Evolutionary conservation across 1,140 invertebrate genomes (phyloP), one percentile per base, ranked within the genome.

Genomic region (Pseudomyrmex pallidus): DNA sequence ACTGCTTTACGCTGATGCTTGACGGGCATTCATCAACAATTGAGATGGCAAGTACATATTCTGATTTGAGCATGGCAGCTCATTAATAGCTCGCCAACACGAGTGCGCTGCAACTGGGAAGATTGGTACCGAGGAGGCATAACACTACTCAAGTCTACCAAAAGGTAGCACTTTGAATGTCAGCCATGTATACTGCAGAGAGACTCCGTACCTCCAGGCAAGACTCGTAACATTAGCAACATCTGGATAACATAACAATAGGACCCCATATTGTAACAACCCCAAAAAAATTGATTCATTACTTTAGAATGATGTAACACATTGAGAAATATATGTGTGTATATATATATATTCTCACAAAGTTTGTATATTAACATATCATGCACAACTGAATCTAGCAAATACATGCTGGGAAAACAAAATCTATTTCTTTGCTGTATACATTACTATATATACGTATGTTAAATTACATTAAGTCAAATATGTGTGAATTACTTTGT

Each of bases 71-170:
- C 92, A 93, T 93, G 84, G 89, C 91, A 93, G 89, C 90, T 94
- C 90, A 87, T 88, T 91, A 93, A 93, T 90, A 87, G 90, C 89
- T 93, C 90, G 91, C 91, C 89, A 89, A 92, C 91, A 91, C 85
- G 91, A 92, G 92, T 89, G 83, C 87, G 90, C 87, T 91, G 91
- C 86, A 80, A 92, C 92, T 92, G 90, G 82, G 92, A 86, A 91
- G 90, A 90, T 87, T 83, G 89, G 89, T 92, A 90, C 89, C 84
- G 88, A 86, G 89, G 90, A 92, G 90, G 91, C 93, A 94, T 94
- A 93, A 94, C 93, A 93, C 90, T 91, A 91, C 89, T 90, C 88
- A 91, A 93, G 91, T 91, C 91, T 93, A 94, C 93, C 93, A 67
- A 92, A 91, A 67, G 92, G 91, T 93, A 92, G 93, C 86, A 89